Base-by-base conservation (phyloP, 2,888 invertebrate species). In the Drosophila siamana region DNA sequence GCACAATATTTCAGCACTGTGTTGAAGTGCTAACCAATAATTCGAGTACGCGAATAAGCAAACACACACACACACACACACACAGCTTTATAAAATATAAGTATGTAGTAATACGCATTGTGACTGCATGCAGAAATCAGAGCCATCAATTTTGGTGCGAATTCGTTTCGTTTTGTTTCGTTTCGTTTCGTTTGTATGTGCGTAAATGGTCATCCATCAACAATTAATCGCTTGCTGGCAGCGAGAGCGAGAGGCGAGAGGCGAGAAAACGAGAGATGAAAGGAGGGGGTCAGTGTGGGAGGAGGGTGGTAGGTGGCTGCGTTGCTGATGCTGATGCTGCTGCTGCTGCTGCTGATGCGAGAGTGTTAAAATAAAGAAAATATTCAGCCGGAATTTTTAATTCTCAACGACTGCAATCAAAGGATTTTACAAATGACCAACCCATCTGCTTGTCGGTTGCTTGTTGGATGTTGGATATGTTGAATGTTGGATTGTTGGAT, bases 361-460 rank as follows among this genome's bases (percentile, higher is more conserved):
- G 30, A 38, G 55, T 64, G 74, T 76, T 77, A 65, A 78, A 80
- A 72, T 80, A 78, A 78, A 69, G 77, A 80, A 78, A 80, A 77
- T 77, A 76, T 78, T 77, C 79, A 59, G 61, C 65, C 57, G 68
- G 75, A 68, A 78, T 78, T 81, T 78, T 78, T 81, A 82, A 81
- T 78, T 74, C 65, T 65, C 68, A 78, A 70, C 78, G 79, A 81
- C 62, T 80, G 73, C 68, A 78, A 78, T 78, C 81, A 80, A 80
- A 80, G 82, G 82, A 78, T 78, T 78, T 78, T 78, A 78, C 77
- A 81, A 68, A 77, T 78, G 81, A 81, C 78, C 80, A 77, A 80
- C 78, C 73, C 60, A 68, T 51, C 44, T 75, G 76, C 55, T 64
- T 61, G 60, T 54, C 44, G 68, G 67, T 41, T 62, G 74, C 68